Percentiles rank a stretch among this genome's conserved stretches.
Conservation (phyloP, 2,888 invertebrate genomes). For the Cactoblastis cactorum region DNA sequence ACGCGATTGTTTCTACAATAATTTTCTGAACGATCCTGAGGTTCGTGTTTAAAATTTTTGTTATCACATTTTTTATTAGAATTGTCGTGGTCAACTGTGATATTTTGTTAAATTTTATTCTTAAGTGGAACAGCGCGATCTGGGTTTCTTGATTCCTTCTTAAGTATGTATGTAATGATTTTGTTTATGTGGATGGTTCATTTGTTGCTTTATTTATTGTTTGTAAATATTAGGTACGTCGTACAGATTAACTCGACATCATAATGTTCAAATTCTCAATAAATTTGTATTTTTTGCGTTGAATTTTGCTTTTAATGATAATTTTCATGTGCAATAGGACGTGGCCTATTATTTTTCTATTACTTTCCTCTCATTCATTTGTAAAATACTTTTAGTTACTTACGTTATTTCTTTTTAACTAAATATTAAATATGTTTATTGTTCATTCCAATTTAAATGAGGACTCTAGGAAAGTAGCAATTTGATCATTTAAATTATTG, state of each 20-base stretch:
- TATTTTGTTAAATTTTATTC: constrained; percentile 78
- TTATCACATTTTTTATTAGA: constrained; percentile 55
- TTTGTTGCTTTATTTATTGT: constrained; percentile 76
- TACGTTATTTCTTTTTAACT: constrained; percentile 75
- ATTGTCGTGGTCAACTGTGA: constrained; percentile 78
- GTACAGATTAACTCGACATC: constrained; percentile 49
- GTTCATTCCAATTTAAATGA: constrained; percentile 79
- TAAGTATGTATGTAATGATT: constrained; percentile 43
- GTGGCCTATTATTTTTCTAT: constrained; percentile 55
- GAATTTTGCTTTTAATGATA: constrained; percentile 34
- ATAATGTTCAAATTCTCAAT: constrained; percentile 56
- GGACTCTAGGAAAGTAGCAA: constrained; percentile 70
- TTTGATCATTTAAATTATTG: constrained; percentile 78
- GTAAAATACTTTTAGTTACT: constrained; percentile 64
- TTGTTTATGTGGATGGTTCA: constrained; percentile 49
- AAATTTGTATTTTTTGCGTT: constrained; percentile 32
- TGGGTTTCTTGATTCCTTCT: constrained; percentile 47
- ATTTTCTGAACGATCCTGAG: constrained; percentile 34
- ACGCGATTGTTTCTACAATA: constrained; percentile 27
- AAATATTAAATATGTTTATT: constrained; percentile 73
- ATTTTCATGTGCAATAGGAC: constrained; percentile 68
- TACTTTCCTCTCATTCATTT: constrained; percentile 43
- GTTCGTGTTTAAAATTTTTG: constrained; percentile 45
- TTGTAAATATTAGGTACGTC: constrained; percentile 67
- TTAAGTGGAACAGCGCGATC: constrained; percentile 60